Evolutionary conservation across 2,113 vertebrate genomes (phyloP).

Genomic region (Stegastes partitus): DNA sequence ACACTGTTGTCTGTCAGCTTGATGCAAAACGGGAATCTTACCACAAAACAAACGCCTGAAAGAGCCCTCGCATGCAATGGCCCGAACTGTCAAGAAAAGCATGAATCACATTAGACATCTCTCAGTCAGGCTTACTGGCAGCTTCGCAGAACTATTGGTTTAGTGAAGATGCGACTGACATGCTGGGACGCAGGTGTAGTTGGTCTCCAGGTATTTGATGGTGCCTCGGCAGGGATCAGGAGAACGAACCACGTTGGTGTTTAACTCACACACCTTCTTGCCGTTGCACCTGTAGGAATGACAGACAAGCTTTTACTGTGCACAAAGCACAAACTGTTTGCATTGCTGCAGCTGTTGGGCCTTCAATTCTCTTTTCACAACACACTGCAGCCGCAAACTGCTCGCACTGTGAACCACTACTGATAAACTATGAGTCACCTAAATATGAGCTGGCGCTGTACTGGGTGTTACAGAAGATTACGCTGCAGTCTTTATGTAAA

Average conservation of each 20-base stretch:
- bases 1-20: neutral
- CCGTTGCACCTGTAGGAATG: conserved; percentile 60
- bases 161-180: conserved; percentile 45
- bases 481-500: too few relatives aligned
- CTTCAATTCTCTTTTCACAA: too few relatives aligned
- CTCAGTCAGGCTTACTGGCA: neutral
- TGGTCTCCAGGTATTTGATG: conserved; percentile 63
- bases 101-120: conserved; percentile 12
- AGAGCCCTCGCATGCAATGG: conserved; percentile 44
- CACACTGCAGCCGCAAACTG: too few relatives aligned
- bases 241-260: neutral
- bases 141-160: neutral
- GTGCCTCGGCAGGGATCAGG: conserved; percentile 23
- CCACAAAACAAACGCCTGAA: conserved; percentile 49
- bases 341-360: too few relatives aligned
- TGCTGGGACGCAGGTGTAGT: conserved; percentile 59
- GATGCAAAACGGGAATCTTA: conserved; percentile 21
- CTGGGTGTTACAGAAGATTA: too few relatives aligned
- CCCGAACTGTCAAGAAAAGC: conserved; percentile 30
- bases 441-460: too few relatives aligned
- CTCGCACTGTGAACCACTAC: too few relatives aligned
- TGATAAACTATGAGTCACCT: too few relatives aligned
- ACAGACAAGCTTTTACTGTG: neutral
- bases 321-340: neutral
- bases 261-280: conserved; percentile 56